A percentile compares a stretch with the other conserved stretches of the same genome.
Evolutionary conservation across 2,888 invertebrate species (phyloP).

Genomic region (Cristatella mucedo): DNA sequence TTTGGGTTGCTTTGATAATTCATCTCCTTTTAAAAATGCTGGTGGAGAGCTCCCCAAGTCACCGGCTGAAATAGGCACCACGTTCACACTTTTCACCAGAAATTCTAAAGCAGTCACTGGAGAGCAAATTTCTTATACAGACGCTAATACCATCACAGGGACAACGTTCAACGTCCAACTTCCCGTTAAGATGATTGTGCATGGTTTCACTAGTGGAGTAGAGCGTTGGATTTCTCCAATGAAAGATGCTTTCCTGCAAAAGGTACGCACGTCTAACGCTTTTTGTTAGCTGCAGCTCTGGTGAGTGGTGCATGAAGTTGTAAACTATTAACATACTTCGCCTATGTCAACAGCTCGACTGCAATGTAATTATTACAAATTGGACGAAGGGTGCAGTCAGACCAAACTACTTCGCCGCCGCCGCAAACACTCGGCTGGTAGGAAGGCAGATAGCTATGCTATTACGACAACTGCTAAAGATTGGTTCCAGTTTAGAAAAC

Average conservation of each 20-base stretch:
- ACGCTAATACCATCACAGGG: slow-evolving; percentile 53
- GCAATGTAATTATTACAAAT: slow-evolving; percentile 19
- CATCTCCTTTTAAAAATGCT: slow-evolving; percentile 21
- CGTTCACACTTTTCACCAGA: slow-evolving; percentile 53
- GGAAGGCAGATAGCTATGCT: slow-evolving; percentile 71
- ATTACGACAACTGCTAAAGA: slow-evolving; percentile 42
- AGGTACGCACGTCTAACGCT: too few relatives aligned
- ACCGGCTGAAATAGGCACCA: slow-evolving; percentile 49
- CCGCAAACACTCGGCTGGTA: slow-evolving; percentile 70
- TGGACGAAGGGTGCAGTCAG: slow-evolving; percentile 21
- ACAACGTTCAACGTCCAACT: too few relatives aligned
- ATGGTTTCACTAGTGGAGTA: slow-evolving; percentile 79
- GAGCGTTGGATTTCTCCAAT: slow-evolving; percentile 86
- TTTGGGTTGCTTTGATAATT: slow-evolving; percentile 22
- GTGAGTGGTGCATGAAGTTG: too few relatives aligned
- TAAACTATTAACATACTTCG: too few relatives aligned
- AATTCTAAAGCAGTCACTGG: slow-evolving; percentile 21
- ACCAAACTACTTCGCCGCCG: slow-evolving; percentile 61
- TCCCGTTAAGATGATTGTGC: too few relatives aligned
- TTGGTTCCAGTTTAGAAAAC: slow-evolving; percentile 15
- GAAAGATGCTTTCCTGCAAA: slow-evolving; percentile 72
- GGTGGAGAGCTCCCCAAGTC: slow-evolving; percentile 16
- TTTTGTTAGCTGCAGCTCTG: too few relatives aligned
- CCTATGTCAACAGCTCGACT: too few relatives aligned
- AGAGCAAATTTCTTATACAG: slow-evolving; percentile 46